phyloP scores from a whole-genome alignment of 2,888 invertebrate genomes.

The Morpho achilles region DNA sequence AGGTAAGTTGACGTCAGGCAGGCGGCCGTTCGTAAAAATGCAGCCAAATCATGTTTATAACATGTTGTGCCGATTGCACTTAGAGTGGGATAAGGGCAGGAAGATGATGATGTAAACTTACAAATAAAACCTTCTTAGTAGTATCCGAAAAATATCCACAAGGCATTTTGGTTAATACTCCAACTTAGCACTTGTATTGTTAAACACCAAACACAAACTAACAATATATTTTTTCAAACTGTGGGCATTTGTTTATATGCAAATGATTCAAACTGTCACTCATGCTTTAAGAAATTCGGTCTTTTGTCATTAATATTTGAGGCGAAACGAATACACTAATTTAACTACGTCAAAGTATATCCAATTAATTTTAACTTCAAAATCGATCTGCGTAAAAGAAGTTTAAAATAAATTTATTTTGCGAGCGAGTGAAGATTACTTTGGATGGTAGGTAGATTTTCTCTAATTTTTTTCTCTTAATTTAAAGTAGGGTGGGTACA shows the following conservation, averaged over 20 bases:
- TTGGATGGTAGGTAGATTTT: no score
- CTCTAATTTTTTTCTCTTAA: no score
- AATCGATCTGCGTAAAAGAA: neutral
- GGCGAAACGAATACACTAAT: conserved; percentile 38
- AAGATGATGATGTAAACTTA: conserved; percentile 39
- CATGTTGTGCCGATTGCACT: no score
- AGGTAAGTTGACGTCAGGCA: no score
- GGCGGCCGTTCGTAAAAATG: no score
- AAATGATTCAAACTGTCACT: conserved; percentile 62
- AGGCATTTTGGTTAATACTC: conserved; percentile 47
- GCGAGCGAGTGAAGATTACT: no score
- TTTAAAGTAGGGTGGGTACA: no score
- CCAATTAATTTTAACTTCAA: neutral
- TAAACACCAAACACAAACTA: conserved; percentile 34
- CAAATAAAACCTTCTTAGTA: conserved; percentile 54
- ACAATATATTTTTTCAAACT: conserved; percentile 34
- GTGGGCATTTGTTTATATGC: conserved; percentile 53
- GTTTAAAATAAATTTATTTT: no score
- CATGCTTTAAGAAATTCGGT: conserved; percentile 46
- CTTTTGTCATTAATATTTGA: conserved; percentile 39
- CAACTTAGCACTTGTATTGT: conserved; percentile 17
- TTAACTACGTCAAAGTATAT: conserved; percentile 4
- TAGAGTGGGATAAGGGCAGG: no score
- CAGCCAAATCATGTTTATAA: no score
- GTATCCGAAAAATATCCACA: conserved; percentile 67